These are phyloP conservation scores for Brachypterus glaber DNA, from an alignment of 2,888 invertebrate genomes.

Conservation along the genomic window DNA sequence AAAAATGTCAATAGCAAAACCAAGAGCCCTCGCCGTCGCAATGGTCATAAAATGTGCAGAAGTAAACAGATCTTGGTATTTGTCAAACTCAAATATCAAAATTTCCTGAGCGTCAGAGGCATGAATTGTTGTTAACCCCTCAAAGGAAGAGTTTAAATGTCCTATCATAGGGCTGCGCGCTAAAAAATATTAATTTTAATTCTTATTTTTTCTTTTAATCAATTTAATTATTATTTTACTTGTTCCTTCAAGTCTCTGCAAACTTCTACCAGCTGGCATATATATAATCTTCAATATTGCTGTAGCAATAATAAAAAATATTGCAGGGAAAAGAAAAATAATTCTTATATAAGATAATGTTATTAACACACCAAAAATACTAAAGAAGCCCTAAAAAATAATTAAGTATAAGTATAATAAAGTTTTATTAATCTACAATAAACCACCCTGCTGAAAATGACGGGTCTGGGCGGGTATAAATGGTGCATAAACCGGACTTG, in stretches of 20 bases:
- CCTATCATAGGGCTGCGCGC: slow-evolving; percentile 68
- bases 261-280: slow-evolving; percentile 57
- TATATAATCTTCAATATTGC: slow-evolving; percentile 53
- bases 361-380: slow-evolving; percentile 56
- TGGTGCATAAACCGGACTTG: too few species aligned
- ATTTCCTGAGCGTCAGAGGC: slow-evolving; percentile 54
- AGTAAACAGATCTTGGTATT: slow-evolving; percentile 43
- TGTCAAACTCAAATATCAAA: slow-evolving; percentile 51
- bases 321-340: slow-evolving; percentile 46
- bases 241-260: slow-evolving; percentile 57
- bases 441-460: too few species aligned
- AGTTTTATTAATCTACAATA: too few species aligned
- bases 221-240: slow-evolving; percentile 37
- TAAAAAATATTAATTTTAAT: slow-evolving; percentile 27
- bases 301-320: slow-evolving; percentile 51
- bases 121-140: slow-evolving; percentile 64
- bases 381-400: slow-evolving; percentile 12
- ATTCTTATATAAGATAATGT: slow-evolving; percentile 55
- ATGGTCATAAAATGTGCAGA: slow-evolving; percentile 27
- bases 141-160: slow-evolving; percentile 60
- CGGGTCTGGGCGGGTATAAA: too few species aligned
- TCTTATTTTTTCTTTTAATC: neutral
- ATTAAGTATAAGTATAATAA: too few species aligned
- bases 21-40: slow-evolving; percentile 23
- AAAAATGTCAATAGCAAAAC: slow-evolving; percentile 25